Percentiles rank a stretch among this genome's conserved stretches.
phyloP scores from a whole-genome alignment of 2,888 invertebrate species.

The Spialia ferax region DNA sequence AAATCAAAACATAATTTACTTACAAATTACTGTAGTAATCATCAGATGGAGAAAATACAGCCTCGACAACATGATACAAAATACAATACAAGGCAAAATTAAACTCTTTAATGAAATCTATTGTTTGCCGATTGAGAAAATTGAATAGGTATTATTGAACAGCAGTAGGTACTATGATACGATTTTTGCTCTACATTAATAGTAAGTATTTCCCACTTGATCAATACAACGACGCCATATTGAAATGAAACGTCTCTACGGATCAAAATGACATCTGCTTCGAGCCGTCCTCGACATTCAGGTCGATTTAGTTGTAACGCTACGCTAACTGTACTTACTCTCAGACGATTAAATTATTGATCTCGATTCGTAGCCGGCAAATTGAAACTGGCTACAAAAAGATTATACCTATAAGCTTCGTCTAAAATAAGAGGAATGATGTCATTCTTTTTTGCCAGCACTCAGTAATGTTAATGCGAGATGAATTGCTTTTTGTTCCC shows the following conservation, averaged over 20 bases:
- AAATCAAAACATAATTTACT: slow-evolving; percentile 35
- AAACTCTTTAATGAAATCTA: no score
- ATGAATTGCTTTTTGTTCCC: slow-evolving; percentile 76
- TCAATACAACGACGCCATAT: slow-evolving; percentile 51
- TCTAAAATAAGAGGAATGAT: slow-evolving; percentile 61
- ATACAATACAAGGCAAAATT: neutral
- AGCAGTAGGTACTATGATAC: slow-evolving; percentile 61
- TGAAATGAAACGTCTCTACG: slow-evolving; percentile 43
- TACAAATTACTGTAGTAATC: slow-evolving; percentile 25
- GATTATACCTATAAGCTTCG: slow-evolving; percentile 31
- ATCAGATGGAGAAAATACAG: slow-evolving; percentile 7
- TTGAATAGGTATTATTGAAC: slow-evolving; percentile 53
- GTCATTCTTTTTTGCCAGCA: slow-evolving; percentile 75
- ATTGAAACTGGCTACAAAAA: slow-evolving; percentile 57
- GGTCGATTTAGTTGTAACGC: slow-evolving; percentile 66
- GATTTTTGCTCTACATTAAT: slow-evolving; percentile 51
- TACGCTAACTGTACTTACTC: slow-evolving; percentile 74
- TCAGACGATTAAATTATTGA: slow-evolving; percentile 61
- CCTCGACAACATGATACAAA: no score
- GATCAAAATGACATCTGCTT: slow-evolving; percentile 33
- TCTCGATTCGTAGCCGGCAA: slow-evolving; percentile 59
- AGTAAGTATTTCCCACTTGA: slow-evolving; percentile 41
- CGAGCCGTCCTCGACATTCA: slow-evolving; percentile 53
- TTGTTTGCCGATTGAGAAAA: slow-evolving; percentile 63
- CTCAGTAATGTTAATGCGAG: slow-evolving; percentile 69